Evolutionary conservation across 1,140 invertebrate genomes (phyloP).

Genomic region (Cylas formicarius): DNA sequence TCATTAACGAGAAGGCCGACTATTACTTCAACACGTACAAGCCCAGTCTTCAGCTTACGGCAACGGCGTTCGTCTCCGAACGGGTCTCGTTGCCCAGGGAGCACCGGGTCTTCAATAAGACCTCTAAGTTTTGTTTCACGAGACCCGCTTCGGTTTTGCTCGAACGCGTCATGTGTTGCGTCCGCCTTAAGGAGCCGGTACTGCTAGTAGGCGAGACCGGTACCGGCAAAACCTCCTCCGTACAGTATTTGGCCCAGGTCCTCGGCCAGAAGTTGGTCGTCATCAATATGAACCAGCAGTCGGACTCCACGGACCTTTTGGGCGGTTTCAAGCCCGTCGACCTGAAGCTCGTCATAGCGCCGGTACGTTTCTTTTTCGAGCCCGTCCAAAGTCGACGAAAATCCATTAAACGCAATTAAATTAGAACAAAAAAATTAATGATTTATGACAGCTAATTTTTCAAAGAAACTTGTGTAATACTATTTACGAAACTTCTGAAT

Average conservation of each 20-base stretch:
- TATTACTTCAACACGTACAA: slow-evolving; percentile 74
- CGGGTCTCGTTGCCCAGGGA: slow-evolving; percentile 29
- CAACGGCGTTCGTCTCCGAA: slow-evolving; percentile 27
- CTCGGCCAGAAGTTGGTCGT: slow-evolving; percentile 81
- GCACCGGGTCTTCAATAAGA: slow-evolving; percentile 42
- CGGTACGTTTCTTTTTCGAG: slow-evolving; percentile 61
- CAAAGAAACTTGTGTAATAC: no score
- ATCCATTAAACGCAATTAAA: no score
- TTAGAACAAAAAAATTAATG: no score
- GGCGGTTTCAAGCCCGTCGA: slow-evolving; percentile 97
- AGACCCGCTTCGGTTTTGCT: slow-evolving; percentile 70
- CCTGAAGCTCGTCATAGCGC: slow-evolving; percentile 72
- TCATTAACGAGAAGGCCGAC: slow-evolving; percentile 74
- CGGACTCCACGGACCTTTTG: slow-evolving; percentile 90
- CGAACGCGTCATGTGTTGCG: slow-evolving; percentile 78
- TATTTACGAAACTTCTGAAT: no score
- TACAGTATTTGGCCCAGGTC: slow-evolving; percentile 85
- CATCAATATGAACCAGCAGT: slow-evolving; percentile 99
- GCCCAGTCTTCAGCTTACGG: slow-evolving; percentile 56
- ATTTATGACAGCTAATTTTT: no score
- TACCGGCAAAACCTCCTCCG: slow-evolving; percentile 94
- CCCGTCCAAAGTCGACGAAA: no score
- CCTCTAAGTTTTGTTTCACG: slow-evolving; percentile 71
- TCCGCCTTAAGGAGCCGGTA: slow-evolving; percentile 81
- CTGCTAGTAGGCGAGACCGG: slow-evolving; percentile 97